phyloP scores from a whole-genome alignment of 1,140 invertebrate species.

The Drosophila gunungcola region DNA sequence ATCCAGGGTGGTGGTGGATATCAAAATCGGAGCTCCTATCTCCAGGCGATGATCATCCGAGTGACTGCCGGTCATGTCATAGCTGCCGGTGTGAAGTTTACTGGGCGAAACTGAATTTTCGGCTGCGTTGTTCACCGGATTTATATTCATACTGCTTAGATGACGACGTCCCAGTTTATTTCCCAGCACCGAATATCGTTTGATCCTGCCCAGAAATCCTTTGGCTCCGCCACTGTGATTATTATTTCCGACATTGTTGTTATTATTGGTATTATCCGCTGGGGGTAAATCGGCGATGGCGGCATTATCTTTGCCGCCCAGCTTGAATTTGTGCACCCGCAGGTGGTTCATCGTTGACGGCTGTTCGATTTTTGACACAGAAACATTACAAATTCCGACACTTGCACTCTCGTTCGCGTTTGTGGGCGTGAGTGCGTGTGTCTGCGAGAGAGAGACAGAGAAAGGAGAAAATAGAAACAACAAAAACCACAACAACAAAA shows the following conservation, averaged over 20 bases:
- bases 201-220: slow-evolving; percentile 75
- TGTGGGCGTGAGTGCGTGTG: slow-evolving; percentile 2
- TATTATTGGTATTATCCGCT: slow-evolving; percentile 17
- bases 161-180: slow-evolving; percentile 70
- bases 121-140: slow-evolving; percentile 4
- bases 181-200: slow-evolving; percentile 79
- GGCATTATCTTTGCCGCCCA: slow-evolving; percentile 63
- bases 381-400: slow-evolving; percentile 18
- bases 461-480: background rate
- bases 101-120: slow-evolving; percentile 51
- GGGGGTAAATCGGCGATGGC: slow-evolving; percentile 49
- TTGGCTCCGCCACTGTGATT: slow-evolving; percentile 34
- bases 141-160: slow-evolving; percentile 58
- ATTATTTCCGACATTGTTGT: slow-evolving; percentile 41
- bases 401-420: slow-evolving; percentile 9
- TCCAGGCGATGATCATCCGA: slow-evolving; percentile 82
- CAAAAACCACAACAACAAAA: background rate
- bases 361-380: slow-evolving; percentile 26
- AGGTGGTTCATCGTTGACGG: slow-evolving; percentile 76
- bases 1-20: slow-evolving; percentile 82
- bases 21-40: slow-evolving; percentile 81
- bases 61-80: slow-evolving; percentile 81
- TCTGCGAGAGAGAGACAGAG: background rate
- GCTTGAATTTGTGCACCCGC: slow-evolving; percentile 77
- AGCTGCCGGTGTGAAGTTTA: slow-evolving; percentile 72